A percentile compares a stretch with the other conserved stretches of the same genome.
Evolutionary conservation across 2,113 vertebrate genomes (phyloP).

Genomic region (Phalacrocorax carbo): DNA sequence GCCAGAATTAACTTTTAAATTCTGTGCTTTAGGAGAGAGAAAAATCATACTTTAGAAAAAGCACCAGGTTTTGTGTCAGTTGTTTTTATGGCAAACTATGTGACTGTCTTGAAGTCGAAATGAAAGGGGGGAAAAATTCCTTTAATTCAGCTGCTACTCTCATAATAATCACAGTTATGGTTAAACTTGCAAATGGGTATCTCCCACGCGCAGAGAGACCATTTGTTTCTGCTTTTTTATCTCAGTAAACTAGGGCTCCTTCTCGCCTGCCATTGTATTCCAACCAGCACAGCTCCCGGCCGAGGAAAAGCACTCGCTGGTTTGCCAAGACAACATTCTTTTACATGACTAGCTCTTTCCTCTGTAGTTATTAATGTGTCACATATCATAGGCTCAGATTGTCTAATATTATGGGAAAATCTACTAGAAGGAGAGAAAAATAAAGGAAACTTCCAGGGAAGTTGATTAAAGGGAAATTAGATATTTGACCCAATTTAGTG

Average conservation of each 20-base stretch:
- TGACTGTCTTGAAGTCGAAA: background rate
- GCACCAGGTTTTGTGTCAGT: background rate
- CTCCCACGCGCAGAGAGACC: background rate
- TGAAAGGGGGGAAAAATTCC: background rate
- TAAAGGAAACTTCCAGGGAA: conserved; percentile 69
- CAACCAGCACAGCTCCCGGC: conserved; percentile 10
- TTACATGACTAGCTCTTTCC: conserved; percentile 68
- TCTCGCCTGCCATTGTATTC: conserved; percentile 13
- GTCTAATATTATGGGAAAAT: conserved; percentile 68
- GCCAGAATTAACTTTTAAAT: background rate
- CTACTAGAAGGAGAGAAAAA: conserved; percentile 66
- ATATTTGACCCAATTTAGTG: conserved; percentile 39
- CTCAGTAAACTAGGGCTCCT: background rate
- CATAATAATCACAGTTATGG: background rate
- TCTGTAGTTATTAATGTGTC: conserved; percentile 59
- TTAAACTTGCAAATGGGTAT: background rate
- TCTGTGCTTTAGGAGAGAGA: background rate
- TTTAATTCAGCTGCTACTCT: background rate
- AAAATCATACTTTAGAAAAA: background rate
- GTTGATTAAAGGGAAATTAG: conserved; percentile 65
- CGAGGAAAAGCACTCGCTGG: conserved; percentile 1
- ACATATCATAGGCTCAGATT: conserved; percentile 55
- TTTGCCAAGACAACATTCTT: conserved; percentile 66
- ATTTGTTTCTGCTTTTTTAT: background rate
- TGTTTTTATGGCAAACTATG: background rate